These are phyloP conservation scores for Virgularia gustaviana DNA, from an alignment of 92 coral and sea anemone genomes.

Conservation along the genomic window DNA sequence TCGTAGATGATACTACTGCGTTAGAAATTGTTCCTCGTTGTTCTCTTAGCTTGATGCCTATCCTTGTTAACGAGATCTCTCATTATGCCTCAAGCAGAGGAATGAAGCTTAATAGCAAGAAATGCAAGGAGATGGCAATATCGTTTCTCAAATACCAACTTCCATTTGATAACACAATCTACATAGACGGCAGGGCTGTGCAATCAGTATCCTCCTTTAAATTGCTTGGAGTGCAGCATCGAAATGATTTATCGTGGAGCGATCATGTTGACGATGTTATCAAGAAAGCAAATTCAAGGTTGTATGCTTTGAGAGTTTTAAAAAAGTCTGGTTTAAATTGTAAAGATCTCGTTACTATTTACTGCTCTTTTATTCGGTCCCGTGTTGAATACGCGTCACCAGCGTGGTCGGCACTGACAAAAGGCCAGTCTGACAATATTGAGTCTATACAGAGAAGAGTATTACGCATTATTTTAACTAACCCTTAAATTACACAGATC, in stretches of 20 bases:
- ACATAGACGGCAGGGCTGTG: constrained; percentile 12
- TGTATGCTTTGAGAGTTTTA: constrained; percentile 49
- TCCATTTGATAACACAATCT: too few species aligned
- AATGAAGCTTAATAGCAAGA: too few species aligned
- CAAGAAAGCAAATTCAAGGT: constrained; percentile 46
- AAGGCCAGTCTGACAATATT: constrained; percentile 15
- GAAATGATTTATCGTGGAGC: constrained; percentile 48
- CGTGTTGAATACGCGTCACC: constrained; percentile 44
- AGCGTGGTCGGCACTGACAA: constrained; percentile 31
- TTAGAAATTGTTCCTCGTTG: constrained; percentile 41
- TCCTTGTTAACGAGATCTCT: constrained; percentile 16
- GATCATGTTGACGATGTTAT: constrained; percentile 35
- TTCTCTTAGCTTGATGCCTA: constrained; percentile 30
- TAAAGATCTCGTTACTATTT: constrained; percentile 34
- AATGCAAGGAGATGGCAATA: too few species aligned
- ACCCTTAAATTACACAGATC: too few species aligned
- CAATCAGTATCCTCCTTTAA: constrained; percentile 41
- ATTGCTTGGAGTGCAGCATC: constrained; percentile 47
- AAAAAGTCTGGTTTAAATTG: constrained; percentile 33
- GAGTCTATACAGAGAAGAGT: constrained; percentile 49
- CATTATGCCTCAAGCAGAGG: constrained; percentile 17
- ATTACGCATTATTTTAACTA: constrained; percentile 34
- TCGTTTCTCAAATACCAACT: too few species aligned
- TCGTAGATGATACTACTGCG: constrained; percentile 35
- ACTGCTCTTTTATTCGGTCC: constrained; percentile 43